These are phyloP conservation scores for Cydia splendana DNA, from an alignment of 1,140 invertebrate species.

Conservation along the genomic window DNA sequence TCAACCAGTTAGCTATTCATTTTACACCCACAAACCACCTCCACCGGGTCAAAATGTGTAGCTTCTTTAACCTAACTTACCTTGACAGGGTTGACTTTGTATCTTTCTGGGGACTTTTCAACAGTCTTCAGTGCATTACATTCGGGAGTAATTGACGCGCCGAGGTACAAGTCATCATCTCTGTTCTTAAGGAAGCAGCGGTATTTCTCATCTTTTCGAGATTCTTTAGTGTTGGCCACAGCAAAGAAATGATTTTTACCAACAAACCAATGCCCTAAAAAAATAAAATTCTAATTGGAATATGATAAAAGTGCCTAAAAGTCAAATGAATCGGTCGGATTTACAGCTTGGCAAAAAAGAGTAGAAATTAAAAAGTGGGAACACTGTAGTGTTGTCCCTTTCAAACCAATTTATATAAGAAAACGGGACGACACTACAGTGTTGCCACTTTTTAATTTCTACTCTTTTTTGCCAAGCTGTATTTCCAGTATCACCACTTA, in stretches of 20 bases:
- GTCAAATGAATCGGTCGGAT: too few relatives aligned
- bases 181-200: conserved; percentile 96
- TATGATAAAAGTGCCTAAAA: neutral
- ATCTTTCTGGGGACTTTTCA: conserved; percentile 94
- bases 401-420: too few relatives aligned
- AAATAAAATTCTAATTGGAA: conserved; percentile 32
- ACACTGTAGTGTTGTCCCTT: too few relatives aligned
- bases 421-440: too few relatives aligned
- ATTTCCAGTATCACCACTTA: too few relatives aligned
- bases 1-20: too few relatives aligned
- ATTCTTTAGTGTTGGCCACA: conserved; percentile 96
- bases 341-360: too few relatives aligned
- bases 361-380: too few relatives aligned
- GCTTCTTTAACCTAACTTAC: conserved; percentile 43
- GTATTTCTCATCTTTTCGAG: conserved; percentile 95
- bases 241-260: conserved; percentile 97
- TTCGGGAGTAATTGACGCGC: conserved; percentile 94
- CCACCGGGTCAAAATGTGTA: too few relatives aligned
- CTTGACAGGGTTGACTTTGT: conserved; percentile 91
- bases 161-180: conserved; percentile 94
- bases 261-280: conserved; percentile 93
- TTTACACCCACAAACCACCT: too few relatives aligned
- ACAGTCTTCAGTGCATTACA: conserved; percentile 95
- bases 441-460: too few relatives aligned
- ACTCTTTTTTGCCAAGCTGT: too few relatives aligned